phyloP scores from a whole-genome alignment of 2,113 vertebrate species.

The Epinephelus cyanopodus region DNA sequence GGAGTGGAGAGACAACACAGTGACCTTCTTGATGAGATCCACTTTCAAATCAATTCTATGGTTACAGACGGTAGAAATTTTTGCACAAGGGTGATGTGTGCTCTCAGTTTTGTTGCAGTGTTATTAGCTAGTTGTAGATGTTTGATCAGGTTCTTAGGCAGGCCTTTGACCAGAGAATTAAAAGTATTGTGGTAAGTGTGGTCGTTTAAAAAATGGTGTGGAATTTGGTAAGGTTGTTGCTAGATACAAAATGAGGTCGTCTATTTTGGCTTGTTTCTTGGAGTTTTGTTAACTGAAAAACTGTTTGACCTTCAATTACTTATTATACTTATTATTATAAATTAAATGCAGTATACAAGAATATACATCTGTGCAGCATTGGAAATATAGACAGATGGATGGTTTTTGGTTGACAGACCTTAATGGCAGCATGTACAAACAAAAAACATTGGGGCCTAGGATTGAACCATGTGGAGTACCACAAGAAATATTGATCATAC shows the following conservation, averaged over 20 bases:
- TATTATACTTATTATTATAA: no score
- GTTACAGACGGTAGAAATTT: neutral
- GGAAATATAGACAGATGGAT: neutral
- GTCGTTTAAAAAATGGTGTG: neutral
- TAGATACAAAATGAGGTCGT: neutral
- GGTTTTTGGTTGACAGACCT: neutral
- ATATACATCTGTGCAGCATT: neutral
- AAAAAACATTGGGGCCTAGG: neutral
- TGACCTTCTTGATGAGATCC: neutral
- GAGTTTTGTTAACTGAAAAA: neutral
- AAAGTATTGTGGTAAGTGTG: neutral
- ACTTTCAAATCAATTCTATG: neutral
- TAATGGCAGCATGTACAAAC: neutral
- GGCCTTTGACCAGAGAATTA: neutral
- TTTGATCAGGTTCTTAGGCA: neutral
- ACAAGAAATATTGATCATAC: neutral
- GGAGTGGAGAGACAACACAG: neutral
- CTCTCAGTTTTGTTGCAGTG: neutral
- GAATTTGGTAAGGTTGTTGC: neutral
- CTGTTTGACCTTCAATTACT: neutral
- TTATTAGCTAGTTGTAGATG: neutral
- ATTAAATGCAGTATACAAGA: neutral
- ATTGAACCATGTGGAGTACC: neutral
- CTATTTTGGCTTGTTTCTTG: neutral
- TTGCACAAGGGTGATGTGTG: neutral